Evolutionary conservation across 2,888 invertebrate genomes (phyloP).

Genomic region (Metopia argyrocephala): DNA sequence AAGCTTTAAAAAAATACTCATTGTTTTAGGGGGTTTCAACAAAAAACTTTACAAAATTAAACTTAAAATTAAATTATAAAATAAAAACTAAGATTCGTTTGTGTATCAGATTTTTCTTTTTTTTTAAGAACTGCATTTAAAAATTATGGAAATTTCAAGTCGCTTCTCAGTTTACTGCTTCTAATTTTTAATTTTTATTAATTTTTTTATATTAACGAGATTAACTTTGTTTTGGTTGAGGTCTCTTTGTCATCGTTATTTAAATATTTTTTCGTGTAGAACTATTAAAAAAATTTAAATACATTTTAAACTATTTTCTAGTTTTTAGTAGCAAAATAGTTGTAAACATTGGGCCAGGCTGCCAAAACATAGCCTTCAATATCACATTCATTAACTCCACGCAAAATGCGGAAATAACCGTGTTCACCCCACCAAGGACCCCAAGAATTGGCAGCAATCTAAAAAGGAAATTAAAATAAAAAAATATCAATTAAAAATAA

Average conservation of each 20-base stretch:
- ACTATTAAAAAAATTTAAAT: slow-evolving; percentile 35
- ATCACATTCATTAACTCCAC: slow-evolving; percentile 91
- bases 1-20: slow-evolving; percentile 21
- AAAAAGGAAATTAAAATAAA: slow-evolving; percentile 60
- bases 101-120: slow-evolving; percentile 10
- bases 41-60: neutral
- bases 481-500: neutral
- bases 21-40: neutral
- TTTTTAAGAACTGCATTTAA: slow-evolving; percentile 42
- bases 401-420: slow-evolving; percentile 92
- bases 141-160: slow-evolving; percentile 50
- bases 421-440: slow-evolving; percentile 94
- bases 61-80: slow-evolving; percentile 40
- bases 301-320: slow-evolving; percentile 15
- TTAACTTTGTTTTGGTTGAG: slow-evolving; percentile 60
- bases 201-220: slow-evolving; percentile 45
- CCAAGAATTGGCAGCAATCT: slow-evolving; percentile 97
- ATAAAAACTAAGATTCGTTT: slow-evolving; percentile 51
- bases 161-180: neutral
- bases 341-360: slow-evolving; percentile 81
- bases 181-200: slow-evolving; percentile 1
- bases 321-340: slow-evolving; percentile 71
- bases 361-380: slow-evolving; percentile 94
- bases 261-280: neutral
- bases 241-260: slow-evolving; percentile 62